Conservation (phyloP, 2,797 vertebrate species). For the Fistularia tabacaria region DNA sequence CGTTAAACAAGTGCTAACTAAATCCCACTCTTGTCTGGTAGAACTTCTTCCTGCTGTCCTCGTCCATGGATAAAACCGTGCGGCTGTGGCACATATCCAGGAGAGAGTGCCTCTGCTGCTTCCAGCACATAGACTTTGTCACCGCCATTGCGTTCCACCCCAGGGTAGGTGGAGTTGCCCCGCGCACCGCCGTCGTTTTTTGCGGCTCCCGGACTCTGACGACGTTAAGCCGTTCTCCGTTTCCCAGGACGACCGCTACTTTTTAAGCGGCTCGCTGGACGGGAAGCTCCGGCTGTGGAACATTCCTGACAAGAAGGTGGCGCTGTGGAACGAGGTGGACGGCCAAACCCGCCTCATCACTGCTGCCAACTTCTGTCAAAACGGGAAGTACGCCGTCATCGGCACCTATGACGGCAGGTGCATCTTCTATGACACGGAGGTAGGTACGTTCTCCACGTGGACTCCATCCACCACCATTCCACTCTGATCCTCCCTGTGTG, state of each 20-base stretch:
- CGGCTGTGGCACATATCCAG: slow-evolving; percentile 98
- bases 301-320: slow-evolving; percentile 99
- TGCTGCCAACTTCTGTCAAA: slow-evolving; percentile 98
- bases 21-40: slow-evolving; percentile 38
- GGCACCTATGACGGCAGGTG: slow-evolving; percentile 97
- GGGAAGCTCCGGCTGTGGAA: slow-evolving; percentile 98
- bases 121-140: slow-evolving; percentile 98
- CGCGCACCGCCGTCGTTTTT: background rate
- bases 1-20: background rate
- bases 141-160: slow-evolving; percentile 98
- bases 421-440: slow-evolving; percentile 99
- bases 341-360: slow-evolving; percentile 97
- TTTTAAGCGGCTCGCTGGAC: slow-evolving; percentile 94
- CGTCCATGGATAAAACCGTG: slow-evolving; percentile 99
- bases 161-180: slow-evolving; percentile 77
- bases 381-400: slow-evolving; percentile 96
- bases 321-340: slow-evolving; percentile 98
- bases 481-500: no score
- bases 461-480: no score
- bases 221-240: background rate
- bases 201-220: no score
- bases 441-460: slow-evolving; percentile 35
- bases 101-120: slow-evolving; percentile 98
- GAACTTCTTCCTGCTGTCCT: slow-evolving; percentile 99
- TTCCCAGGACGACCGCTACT: slow-evolving; percentile 92